phyloP scores from a whole-genome alignment of 2,797 vertebrate species.

The Spondyliosoma cantharus region DNA sequence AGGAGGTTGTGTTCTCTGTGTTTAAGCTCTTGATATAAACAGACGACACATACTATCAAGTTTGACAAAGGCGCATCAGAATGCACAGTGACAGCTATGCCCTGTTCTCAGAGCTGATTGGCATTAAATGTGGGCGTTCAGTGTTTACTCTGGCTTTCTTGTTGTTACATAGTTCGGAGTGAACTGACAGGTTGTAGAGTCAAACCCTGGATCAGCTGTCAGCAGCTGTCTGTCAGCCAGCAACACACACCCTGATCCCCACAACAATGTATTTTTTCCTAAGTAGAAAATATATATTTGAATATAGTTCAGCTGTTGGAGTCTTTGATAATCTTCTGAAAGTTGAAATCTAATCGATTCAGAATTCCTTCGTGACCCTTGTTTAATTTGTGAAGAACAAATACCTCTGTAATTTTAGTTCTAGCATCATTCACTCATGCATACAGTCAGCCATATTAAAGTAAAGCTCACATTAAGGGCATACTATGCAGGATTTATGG shows the following conservation, averaged over 20 bases:
- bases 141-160: slow-evolving; percentile 56
- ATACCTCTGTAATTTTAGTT: no score
- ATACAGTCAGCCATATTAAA: neutral
- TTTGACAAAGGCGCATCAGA: slow-evolving; percentile 33
- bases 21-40: slow-evolving; percentile 29
- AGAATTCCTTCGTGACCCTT: neutral
- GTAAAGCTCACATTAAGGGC: neutral
- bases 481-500: no score
- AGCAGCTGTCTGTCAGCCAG: slow-evolving; percentile 53
- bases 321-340: neutral
- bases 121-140: slow-evolving; percentile 50
- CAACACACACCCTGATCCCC: neutral
- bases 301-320: neutral
- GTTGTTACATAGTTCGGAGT: slow-evolving; percentile 38
- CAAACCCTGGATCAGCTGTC: slow-evolving; percentile 52
- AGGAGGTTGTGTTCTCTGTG: slow-evolving; percentile 27
- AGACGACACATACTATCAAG: slow-evolving; percentile 26
- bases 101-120: slow-evolving; percentile 37
- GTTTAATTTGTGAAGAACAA: no score
- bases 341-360: neutral
- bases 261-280: neutral
- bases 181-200: slow-evolving; percentile 55
- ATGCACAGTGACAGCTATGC: slow-evolving; percentile 41
- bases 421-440: neutral
- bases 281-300: neutral